Base-by-base conservation (phyloP, 1,140 invertebrate species). In the Geopemphigus sp. region DNA sequence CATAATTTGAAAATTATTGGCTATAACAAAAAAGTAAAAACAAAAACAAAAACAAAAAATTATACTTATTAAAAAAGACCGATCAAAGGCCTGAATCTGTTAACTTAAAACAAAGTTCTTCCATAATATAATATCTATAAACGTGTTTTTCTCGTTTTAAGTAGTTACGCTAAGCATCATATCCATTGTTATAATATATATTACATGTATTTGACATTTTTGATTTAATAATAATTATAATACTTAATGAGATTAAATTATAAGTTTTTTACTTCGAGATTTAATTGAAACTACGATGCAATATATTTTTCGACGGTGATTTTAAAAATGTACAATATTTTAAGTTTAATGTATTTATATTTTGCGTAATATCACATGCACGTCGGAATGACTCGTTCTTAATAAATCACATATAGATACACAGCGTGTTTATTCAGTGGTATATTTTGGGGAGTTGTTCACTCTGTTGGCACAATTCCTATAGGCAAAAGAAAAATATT, bases 1-100 rank as follows among this genome's bases (percentile, higher is more conserved):
- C 3, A 39, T 39, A 53, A 29, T 72, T 53, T 72, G 68, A 72
- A 54, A 54, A 47, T 70, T 70, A 70, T n/a, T 70, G 14, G 26
- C 24, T 53, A 70, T 70, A 53, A 19, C 29, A 66, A 24, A 70
- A 70, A 17, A 17, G n/a, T n/a, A 22, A 47, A 22, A 39, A 39
- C 3, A 39, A 39, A 39, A 24, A 68, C 8, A 45, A 68, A 50
- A 68, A 50, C 26, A 1, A 50, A 47, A 17, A 68, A 22, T 12
- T 70, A 26, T 53, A 26, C 22, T 26, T 47, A 24, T 17, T 53
- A 15, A 53, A 19, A 53, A 53, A 70, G 47, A 70, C 47, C 47
- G 3, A 12, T 70, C 8, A 39, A 4, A 39, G 24, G 24, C 8
- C 47, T 70, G 47, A 70, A 53, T 70, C 22, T 70, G 24, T 64